Percentiles rank a stretch among this genome's conserved stretches.
Conservation (phyloP, 1,140 invertebrate genomes). For the Euura lappo region DNA sequence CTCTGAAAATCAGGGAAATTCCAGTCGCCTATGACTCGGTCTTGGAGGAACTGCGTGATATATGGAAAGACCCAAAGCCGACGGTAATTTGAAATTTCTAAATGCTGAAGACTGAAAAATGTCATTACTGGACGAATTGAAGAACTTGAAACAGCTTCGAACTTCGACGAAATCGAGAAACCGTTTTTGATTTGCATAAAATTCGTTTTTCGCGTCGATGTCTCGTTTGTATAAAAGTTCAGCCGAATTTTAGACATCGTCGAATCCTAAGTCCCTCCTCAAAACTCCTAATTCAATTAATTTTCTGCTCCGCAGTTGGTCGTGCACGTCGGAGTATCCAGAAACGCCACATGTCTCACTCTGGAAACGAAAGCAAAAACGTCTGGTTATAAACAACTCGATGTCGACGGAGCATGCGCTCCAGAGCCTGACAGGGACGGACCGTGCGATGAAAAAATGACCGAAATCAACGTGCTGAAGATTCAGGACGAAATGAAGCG, state of each 20-base stretch:
- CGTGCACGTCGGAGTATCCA: constrained; percentile 71
- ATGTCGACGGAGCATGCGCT: constrained; percentile 22
- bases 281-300: no score
- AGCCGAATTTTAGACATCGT: no score
- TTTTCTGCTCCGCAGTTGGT: constrained; percentile 61
- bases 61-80: constrained; percentile 72
- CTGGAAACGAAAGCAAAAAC: constrained; percentile 66
- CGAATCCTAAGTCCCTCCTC: no score
- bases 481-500: constrained; percentile 30
- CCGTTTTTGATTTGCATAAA: no score
- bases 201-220: no score
- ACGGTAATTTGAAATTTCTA: constrained; percentile 55
- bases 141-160: no score
- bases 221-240: no score
- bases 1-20: constrained; percentile 67
- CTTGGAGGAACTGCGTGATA: constrained; percentile 63
- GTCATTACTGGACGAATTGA: no score
- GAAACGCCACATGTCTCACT: constrained; percentile 58
- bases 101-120: no score
- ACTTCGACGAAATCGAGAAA: no score
- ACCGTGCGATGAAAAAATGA: no score
- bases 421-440: no score
- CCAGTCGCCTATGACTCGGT: constrained; percentile 73
- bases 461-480: constrained; percentile 17
- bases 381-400: constrained; percentile 62